A percentile compares a stretch with the other conserved stretches of the same genome.
Evolutionary conservation across 2,797 vertebrate species (phyloP).

Genomic region (Sebastes alutus): DNA sequence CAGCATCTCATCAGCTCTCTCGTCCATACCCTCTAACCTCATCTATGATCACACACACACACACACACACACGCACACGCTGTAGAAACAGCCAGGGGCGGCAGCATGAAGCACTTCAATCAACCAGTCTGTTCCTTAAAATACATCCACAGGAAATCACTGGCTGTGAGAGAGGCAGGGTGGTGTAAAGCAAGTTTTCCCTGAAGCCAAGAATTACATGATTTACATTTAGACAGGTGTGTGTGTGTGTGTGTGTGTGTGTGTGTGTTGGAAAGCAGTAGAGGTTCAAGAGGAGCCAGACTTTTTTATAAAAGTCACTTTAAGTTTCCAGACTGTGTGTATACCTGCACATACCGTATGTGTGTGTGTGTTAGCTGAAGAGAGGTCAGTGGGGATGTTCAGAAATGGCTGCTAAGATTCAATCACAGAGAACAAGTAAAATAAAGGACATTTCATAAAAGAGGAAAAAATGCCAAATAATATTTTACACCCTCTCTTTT

Average conservation of each 20-base stretch:
- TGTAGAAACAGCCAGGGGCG: conserved; percentile 19
- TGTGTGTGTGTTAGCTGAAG: background rate
- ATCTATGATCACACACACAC: conserved; percentile 17
- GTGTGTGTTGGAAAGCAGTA: conserved; percentile 20
- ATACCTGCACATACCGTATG: background rate
- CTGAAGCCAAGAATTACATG: conserved; percentile 50
- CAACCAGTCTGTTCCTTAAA: conserved; percentile 49
- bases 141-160: conserved; percentile 59
- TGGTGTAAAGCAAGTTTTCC: conserved; percentile 44
- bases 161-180: conserved; percentile 38
- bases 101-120: conserved; percentile 48
- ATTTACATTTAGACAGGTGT: conserved; percentile 78
- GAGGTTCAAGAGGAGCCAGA: conserved; percentile 4
- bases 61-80: background rate
- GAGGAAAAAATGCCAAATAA: background rate
- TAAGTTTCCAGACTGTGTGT: conserved; percentile 25
- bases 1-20: conserved; percentile 65
- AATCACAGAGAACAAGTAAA: background rate
- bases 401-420: conserved; percentile 5
- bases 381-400: background rate
- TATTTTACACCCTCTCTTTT: conserved; percentile 1
- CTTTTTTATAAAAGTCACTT: conserved; percentile 29
- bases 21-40: conserved; percentile 49
- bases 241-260: conserved; percentile 24
- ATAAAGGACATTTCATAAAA: background rate